A percentile compares a stretch with the other conserved stretches of the same genome.
Conservation (phyloP, 2,113 vertebrate species). For the Cebidichthys violaceus region DNA sequence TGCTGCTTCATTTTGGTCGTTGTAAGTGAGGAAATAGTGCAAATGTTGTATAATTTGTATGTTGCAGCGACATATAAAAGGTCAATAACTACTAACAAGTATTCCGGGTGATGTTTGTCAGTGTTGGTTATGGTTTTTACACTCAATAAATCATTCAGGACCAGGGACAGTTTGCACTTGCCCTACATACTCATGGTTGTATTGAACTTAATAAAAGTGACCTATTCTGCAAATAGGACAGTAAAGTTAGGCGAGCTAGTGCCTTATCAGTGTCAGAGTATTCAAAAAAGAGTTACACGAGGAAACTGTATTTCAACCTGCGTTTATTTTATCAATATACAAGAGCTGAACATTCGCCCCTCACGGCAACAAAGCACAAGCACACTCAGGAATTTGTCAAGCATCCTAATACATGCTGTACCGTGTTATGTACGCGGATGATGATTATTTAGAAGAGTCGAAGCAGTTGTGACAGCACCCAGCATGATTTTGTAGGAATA, state of each 20-base stretch:
- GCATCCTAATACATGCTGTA: constrained; percentile 26
- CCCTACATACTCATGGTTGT: constrained; percentile 53
- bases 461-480: constrained; percentile 57
- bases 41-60: constrained; percentile 1
- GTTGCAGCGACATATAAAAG: not conserved
- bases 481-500: constrained; percentile 56
- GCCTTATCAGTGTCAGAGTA: constrained; percentile 11
- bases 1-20: constrained; percentile 12
- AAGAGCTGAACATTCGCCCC: constrained; percentile 17
- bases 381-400: constrained; percentile 38
- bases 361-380: constrained; percentile 21
- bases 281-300: not conserved
- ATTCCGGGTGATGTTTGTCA: constrained; percentile 29
- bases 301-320: constrained; percentile 13
- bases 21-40: constrained; percentile 5
- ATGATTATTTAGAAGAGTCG: constrained; percentile 64
- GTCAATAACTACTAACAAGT: not conserved
- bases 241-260: constrained; percentile 6
- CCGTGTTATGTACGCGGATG: constrained; percentile 51
- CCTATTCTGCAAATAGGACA: constrained; percentile 23
- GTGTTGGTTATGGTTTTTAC: constrained; percentile 46
- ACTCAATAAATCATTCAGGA: constrained; percentile 57
- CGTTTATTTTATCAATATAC: constrained; percentile 35
- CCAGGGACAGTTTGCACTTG: constrained; percentile 44
- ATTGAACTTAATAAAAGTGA: constrained; percentile 45